Conservation (phyloP, 2,888 invertebrate genomes). For the Byasa hedistus region DNA sequence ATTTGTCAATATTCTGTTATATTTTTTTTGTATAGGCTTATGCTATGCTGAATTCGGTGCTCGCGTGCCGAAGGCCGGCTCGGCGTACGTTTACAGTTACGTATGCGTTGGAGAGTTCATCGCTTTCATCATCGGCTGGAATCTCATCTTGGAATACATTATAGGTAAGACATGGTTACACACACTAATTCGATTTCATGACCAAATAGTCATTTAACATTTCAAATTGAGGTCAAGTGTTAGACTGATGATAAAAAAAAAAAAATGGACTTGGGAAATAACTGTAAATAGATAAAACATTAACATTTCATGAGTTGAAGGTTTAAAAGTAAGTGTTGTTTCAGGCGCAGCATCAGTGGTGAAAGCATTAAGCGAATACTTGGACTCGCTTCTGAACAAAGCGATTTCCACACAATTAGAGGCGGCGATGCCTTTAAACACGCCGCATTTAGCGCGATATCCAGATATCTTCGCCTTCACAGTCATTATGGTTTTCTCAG, state of each 20-base stretch:
- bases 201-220: no score
- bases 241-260: no score
- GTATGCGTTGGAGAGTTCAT: slow-evolving; percentile 95
- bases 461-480: slow-evolving; percentile 88
- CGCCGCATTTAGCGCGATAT: slow-evolving; percentile 83
- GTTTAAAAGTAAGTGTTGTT: slow-evolving; percentile 30
- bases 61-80: slow-evolving; percentile 93
- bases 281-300: no score
- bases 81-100: slow-evolving; percentile 96
- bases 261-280: no score
- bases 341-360: slow-evolving; percentile 90
- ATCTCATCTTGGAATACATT: slow-evolving; percentile 92
- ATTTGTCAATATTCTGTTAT: no score
- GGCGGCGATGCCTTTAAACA: slow-evolving; percentile 83
- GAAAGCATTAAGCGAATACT: slow-evolving; percentile 88
- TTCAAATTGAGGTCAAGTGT: no score
- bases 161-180: slow-evolving; percentile 81
- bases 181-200: no score
- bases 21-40: slow-evolving; percentile 73
- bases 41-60: slow-evolving; percentile 96
- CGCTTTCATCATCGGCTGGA: slow-evolving; percentile 96
- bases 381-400: slow-evolving; percentile 84
- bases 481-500: slow-evolving; percentile 84
- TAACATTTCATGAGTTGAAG: no score
- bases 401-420: slow-evolving; percentile 83